These are phyloP conservation scores for Turritopsis rubra DNA, from an alignment of 30 jellyfish, hydroid and myxozoan genomes.

Conservation along the genomic window DNA sequence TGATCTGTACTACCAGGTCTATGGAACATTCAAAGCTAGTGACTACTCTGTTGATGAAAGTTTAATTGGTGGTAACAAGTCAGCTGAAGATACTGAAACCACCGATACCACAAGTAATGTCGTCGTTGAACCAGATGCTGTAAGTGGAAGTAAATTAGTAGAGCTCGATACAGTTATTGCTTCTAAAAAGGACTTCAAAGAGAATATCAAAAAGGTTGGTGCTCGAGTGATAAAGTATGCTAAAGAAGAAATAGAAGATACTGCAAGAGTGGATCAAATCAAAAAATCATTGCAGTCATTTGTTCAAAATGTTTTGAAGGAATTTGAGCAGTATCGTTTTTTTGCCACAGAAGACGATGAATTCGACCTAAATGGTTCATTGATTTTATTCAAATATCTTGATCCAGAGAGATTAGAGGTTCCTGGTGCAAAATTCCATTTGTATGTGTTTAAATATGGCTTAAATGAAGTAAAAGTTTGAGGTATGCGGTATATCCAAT, in stretches of 20 bases:
- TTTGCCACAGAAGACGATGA: constrained; percentile 14
- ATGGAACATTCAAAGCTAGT: background rate
- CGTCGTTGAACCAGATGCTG: background rate
- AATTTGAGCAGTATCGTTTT: background rate
- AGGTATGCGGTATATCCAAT: too few relatives aligned
- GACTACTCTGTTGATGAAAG: background rate
- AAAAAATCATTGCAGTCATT: background rate
- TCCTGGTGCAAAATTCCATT: background rate
- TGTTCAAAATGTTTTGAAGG: background rate
- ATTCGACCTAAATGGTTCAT: background rate
- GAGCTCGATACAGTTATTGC: background rate
- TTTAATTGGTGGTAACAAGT: constrained; percentile 11
- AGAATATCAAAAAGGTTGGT: background rate
- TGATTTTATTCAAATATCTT: background rate
- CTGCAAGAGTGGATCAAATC: background rate
- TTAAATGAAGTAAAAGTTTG: background rate
- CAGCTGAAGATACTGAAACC: constrained; percentile 9
- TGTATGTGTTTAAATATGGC: background rate
- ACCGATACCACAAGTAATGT: background rate
- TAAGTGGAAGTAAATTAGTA: background rate
- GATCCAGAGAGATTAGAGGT: background rate
- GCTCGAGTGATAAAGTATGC: background rate
- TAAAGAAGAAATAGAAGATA: background rate
- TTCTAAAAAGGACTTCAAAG: background rate
- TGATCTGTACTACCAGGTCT: constrained; percentile 16